Conservation (phyloP, 2,113 vertebrate genomes). For the Antechinus flavipes region DNA sequence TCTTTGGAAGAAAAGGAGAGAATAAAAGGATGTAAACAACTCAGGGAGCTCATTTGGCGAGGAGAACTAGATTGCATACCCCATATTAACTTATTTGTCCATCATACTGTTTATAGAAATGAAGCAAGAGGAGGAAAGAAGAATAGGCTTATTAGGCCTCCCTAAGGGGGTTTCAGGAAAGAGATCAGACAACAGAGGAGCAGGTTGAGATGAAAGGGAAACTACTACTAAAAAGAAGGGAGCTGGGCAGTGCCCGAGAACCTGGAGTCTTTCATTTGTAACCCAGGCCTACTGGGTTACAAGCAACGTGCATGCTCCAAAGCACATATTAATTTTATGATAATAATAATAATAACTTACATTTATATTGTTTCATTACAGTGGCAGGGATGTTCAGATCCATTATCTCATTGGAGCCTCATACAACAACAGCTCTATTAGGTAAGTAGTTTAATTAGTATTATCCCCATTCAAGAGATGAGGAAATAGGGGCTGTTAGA, state of each 20-base stretch:
- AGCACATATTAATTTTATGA: neutral
- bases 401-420: neutral
- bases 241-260: neutral
- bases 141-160: neutral
- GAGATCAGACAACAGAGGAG: neutral
- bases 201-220: neutral
- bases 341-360: neutral
- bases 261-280: neutral
- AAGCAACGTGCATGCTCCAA: neutral
- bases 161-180: neutral
- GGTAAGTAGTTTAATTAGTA: neutral
- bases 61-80: neutral
- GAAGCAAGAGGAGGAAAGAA: neutral
- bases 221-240: neutral
- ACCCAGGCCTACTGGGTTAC: neutral
- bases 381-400: neutral
- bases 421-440: neutral
- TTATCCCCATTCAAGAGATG: neutral
- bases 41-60: neutral
- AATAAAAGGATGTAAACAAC: neutral
- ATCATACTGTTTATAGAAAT: neutral
- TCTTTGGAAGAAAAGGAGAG: neutral
- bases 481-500: neutral
- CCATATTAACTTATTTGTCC: neutral
- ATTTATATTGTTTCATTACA: neutral